Evolutionary conservation across 2,797 vertebrate species (phyloP).

Genomic region (Epinephelus coioides): DNA sequence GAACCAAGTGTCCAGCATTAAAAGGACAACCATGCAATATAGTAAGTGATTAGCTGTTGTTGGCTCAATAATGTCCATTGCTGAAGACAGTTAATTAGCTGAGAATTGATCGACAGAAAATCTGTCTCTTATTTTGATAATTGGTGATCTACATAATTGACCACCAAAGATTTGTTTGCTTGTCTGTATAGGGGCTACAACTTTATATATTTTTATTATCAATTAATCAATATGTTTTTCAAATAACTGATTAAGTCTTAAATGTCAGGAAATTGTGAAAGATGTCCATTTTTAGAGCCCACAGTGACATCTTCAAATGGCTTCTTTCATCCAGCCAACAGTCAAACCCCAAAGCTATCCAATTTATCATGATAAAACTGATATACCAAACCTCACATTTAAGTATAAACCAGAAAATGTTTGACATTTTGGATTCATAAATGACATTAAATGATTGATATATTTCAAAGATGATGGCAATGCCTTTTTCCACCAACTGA

Average conservation of each 20-base stretch:
- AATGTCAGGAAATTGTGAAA: not conserved
- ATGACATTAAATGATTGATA: not conserved
- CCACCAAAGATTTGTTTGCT: not conserved
- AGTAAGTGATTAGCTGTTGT: conserved; percentile 28
- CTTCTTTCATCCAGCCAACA: not conserved
- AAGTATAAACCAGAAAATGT: not conserved
- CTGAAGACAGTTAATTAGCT: conserved; percentile 8
- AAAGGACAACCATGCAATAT: conserved; percentile 2
- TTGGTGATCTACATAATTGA: not conserved
- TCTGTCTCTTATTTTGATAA: not conserved
- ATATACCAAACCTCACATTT: not conserved
- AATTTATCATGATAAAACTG: not conserved
- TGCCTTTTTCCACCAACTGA: not conserved
- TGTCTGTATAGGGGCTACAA: not conserved
- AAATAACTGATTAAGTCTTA: not conserved
- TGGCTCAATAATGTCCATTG: conserved; percentile 27
- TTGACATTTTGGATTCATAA: not conserved
- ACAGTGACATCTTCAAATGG: not conserved
- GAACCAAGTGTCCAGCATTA: conserved; percentile 9
- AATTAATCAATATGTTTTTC: not conserved
- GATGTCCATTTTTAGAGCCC: not conserved
- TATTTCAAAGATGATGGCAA: not conserved
- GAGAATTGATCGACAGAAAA: conserved; percentile 17
- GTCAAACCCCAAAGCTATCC: not conserved
- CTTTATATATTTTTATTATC: not conserved